phyloP scores from a whole-genome alignment of 1,140 invertebrate species.

The Saccostrea cuccullata region DNA sequence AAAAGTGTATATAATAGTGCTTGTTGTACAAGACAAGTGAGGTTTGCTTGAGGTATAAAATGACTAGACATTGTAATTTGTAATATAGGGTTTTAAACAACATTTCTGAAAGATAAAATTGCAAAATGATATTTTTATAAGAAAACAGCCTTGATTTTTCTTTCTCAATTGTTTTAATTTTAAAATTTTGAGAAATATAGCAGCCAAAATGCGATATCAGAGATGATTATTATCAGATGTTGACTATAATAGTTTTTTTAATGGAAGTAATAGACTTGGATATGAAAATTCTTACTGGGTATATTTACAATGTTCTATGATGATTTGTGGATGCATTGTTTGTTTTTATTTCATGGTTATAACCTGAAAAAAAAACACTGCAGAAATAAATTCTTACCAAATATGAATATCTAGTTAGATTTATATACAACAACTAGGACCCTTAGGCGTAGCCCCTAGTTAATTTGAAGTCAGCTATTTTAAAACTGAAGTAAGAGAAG shows the following conservation, averaged over 20 bases:
- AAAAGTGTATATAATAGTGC: background rate
- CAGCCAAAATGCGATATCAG: too few species aligned
- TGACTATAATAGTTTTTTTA: too few species aligned
- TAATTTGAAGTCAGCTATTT: too few species aligned
- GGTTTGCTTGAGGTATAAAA: background rate
- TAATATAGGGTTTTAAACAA: too few species aligned
- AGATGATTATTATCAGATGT: too few species aligned
- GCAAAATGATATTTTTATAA: too few species aligned
- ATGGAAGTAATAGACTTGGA: too few species aligned
- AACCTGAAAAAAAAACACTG: background rate
- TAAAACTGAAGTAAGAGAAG: too few species aligned
- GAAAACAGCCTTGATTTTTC: background rate
- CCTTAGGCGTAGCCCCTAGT: too few species aligned
- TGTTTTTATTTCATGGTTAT: slow-evolving; percentile 1
- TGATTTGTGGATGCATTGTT: slow-evolving; percentile 16
- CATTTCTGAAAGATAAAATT: too few species aligned
- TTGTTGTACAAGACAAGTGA: background rate
- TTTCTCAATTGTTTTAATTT: background rate
- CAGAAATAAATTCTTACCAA: background rate
- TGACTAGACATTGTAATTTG: slow-evolving; percentile 30
- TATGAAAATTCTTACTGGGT: background rate
- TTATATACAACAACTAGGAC: too few species aligned
- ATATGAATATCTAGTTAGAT: background rate
- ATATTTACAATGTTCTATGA: slow-evolving; percentile 15
- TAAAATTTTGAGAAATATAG: background rate